Evolutionary conservation across 2,113 vertebrate genomes (phyloP), one percentile per base, ranked within the genome.

Genomic region (Sterrhoptilus dennistouni): DNA sequence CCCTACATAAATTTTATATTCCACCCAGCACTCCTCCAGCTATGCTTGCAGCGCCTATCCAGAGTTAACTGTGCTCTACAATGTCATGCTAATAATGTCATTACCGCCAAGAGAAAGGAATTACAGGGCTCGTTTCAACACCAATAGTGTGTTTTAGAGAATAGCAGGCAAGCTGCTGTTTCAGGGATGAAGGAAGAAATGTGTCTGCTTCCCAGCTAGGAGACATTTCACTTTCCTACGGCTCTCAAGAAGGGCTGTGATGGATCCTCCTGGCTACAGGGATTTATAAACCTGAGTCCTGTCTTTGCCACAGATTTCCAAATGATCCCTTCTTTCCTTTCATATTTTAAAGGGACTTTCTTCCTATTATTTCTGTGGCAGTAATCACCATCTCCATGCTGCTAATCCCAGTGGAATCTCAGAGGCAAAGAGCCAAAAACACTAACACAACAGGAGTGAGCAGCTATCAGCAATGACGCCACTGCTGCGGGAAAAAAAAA

Each of bases 351-450:
- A 65, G 61, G 84, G 65, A 79, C 74, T 95, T 93, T 91, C 57
- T 57, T 92, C 72, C 77, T 89, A 35, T 79, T 92, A 78, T 71
- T 94, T 84, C 61, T 75, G 77, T 54, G 87, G 60, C 83, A 83
- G 33, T 88, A 93, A 93, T 89, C 88, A 70, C 82, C 71, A 86
- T 74, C 68, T 88, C 92, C 76, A 33, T 65, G 84, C 78, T 91
- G 40, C 57, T 95, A 94, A 93, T 96, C 87, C 85, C 74, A 86
- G 84, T 88, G 94, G 89, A 94, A 95, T 96, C 89, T 96, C 78
- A 70, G 82, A 69, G 91, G 88, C 93, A 86, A 79, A 91, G 93
- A 83, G 89, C 91, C 93, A 95, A 57, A 95, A 91, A 47, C 35
- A 22, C 82, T 50, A 59, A 89, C 78, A 80, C 54, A 92, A 81